These are phyloP conservation scores for Tiliacea citrago DNA, from an alignment of 2,888 invertebrate genomes.

Conservation along the genomic window DNA sequence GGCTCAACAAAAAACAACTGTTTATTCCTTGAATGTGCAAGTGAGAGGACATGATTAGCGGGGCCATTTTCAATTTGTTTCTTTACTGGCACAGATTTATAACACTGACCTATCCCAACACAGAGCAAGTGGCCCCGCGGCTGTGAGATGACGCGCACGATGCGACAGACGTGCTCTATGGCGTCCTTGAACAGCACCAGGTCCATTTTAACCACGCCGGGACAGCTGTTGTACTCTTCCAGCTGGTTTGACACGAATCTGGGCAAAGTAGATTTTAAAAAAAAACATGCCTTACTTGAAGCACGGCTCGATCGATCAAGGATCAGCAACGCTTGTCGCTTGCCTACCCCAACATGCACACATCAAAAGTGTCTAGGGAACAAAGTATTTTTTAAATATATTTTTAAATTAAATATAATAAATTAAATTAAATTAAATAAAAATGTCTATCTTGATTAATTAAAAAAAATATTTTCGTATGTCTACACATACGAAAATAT, in stretches of 20 bases:
- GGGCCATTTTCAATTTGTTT: background rate
- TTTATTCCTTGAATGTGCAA: background rate
- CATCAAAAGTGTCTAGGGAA: too few relatives aligned
- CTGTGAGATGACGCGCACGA: constrained; percentile 95
- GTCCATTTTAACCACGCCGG: constrained; percentile 95
- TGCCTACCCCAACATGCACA: too few relatives aligned
- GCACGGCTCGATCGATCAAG: background rate
- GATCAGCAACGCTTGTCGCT: background rate
- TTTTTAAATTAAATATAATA: too few relatives aligned
- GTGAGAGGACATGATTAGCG: background rate
- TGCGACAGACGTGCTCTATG: constrained; percentile 95
- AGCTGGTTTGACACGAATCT: constrained; percentile 91
- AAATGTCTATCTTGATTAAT: too few relatives aligned
- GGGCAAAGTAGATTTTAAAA: background rate
- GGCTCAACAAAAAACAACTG: too few relatives aligned
- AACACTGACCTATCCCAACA: constrained; percentile 93
- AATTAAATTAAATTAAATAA: too few relatives aligned
- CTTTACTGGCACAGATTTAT: background rate
- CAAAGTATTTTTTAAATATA: too few relatives aligned
- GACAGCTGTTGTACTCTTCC: constrained; percentile 95
- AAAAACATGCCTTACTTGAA: too few relatives aligned
- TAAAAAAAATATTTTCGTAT: too few relatives aligned
- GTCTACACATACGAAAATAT: too few relatives aligned
- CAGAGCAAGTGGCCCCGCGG: constrained; percentile 96
- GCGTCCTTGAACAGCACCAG: constrained; percentile 96